Base-by-base conservation (phyloP, 1,140 invertebrate species). In the Drosophila parabipectinata region DNA sequence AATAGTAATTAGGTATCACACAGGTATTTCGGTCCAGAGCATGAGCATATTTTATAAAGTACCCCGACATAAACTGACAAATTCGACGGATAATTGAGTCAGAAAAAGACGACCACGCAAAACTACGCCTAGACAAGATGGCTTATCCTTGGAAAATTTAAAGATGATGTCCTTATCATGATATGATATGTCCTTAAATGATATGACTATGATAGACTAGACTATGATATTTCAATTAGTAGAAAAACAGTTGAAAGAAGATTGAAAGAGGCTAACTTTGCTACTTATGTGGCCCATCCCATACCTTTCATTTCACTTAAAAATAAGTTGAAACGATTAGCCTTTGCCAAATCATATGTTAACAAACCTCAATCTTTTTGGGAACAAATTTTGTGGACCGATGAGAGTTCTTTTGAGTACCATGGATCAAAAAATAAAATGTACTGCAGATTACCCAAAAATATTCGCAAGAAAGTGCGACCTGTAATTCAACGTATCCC, bases 121-220 rank as follows among this genome's bases (percentile, higher is more conserved):
- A 32, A 10, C 30, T 32, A 32, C 7, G 30, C 30, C 30, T 32
- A 32, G 30, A 32, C 30, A 32, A 32, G 30, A 32, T 32, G 9
- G 30, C 30, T 32, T 9, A 67, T 67, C n/a, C 15, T 68, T 21
- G 12, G 18, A 41, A 51, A 59, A n/a, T 52, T 54, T 53, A 60
- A 53, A 14, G 28, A 67, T 15, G 15, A 52, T 41, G 4, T 45
- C 10, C n/a, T 41, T n/a, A 39, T 37, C 15, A 15, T 15, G 15
- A 15, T 15, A 15, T 15, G 15, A 1, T n/a, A n/a, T n/a, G n/a
- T n/a, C n/a, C n/a, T n/a, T n/a, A n/a, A n/a, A 15, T 15, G 15
- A 15, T 15, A 15, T 15, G 15, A 1, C 15, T 15, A 15, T 15
- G 15, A 15, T 15, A 15, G 15, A 15, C 15, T 24, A 58, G 14